These are phyloP conservation scores for Chesias legatella DNA, from an alignment of 2,888 invertebrate genomes.

Conservation along the genomic window DNA sequence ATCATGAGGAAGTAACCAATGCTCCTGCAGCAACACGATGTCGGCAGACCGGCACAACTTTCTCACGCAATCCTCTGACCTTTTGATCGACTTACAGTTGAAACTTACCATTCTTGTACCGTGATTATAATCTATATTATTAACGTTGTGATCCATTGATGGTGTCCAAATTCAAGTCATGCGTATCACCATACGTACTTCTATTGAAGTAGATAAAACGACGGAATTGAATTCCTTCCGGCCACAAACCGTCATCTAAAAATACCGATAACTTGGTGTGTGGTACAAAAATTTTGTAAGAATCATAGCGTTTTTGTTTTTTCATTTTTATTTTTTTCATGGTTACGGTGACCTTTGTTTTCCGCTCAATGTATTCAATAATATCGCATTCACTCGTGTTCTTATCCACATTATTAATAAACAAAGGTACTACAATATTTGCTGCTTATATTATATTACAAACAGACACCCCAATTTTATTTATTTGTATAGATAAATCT, in stretches of 20 bases:
- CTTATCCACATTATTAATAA: background rate
- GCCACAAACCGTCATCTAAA: constrained; percentile 26
- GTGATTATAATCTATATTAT: constrained; percentile 2
- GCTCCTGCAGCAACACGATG: background rate
- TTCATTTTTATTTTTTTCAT: constrained; percentile 20
- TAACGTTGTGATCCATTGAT: background rate
- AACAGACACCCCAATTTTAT: no score
- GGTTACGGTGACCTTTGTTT: background rate
- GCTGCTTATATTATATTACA: no score
- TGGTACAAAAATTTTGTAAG: constrained; percentile 26
- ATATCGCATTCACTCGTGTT: background rate
- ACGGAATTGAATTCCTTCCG: constrained; percentile 21
- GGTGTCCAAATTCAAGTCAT: no score
- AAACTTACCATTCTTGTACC: constrained; percentile 13
- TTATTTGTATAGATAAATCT: no score
- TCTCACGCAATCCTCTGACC: constrained; percentile 21
- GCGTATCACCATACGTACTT: background rate
- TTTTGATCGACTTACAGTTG: constrained; percentile 28
- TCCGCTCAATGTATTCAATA: background rate
- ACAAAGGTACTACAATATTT: background rate
- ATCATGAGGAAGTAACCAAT: constrained; percentile 28
- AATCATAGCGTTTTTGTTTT: constrained; percentile 12
- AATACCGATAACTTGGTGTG: constrained; percentile 12
- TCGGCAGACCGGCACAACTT: constrained; percentile 16
- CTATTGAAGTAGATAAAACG: constrained; percentile 18